Evolutionary conservation across 2,797 vertebrate species (phyloP), one percentile per base, ranked within the genome.

Genomic region (Clarias pachynema): DNA sequence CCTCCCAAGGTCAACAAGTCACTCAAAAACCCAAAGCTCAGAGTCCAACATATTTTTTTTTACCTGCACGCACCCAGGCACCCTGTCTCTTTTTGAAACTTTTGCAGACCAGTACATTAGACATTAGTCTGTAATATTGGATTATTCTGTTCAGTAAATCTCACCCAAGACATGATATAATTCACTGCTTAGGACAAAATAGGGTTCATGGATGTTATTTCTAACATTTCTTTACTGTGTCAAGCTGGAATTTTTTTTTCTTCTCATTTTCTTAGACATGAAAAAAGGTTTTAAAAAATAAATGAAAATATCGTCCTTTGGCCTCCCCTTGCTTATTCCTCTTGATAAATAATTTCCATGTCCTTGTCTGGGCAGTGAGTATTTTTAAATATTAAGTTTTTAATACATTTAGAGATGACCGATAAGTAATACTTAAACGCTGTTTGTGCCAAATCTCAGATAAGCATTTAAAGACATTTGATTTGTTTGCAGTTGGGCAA

Each of bases 1-100:
- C 22, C 40, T 81, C 44, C 60, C 84, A 85, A 65, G 68, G 87
- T 92, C 91, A 94, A 91, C 93, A 92, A 49, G 93, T 93, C 92
- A 86, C 78, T 88, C 53, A n/a, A 66, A 73, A 88, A 89, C 69
- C 77, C 57, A 9, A 81, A 87, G 87, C 31, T 90, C 91, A 92
- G 94, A 93, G 94, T 94, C 90, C 89, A 81, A 22, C 1, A 7
- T 73, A 60, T 57, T 49, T 49, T 49, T 44, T 44, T 65, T 75
- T 44, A 73, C 66, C 66, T 75, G 73, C 26, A 56, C 77, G 8
- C 20, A 6, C 69, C 10, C 26, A 22, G 53, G 56, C 22, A 40
- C 26, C 7, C 7, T 65, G 85, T 90, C 87, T 83, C 88, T 49
- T 72, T 88, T 82, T 74, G 22, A 34, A 87, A 63, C 82, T 88